Base-by-base conservation (phyloP, 2,113 vertebrate genomes). In the Bettongia penicillata region DNA sequence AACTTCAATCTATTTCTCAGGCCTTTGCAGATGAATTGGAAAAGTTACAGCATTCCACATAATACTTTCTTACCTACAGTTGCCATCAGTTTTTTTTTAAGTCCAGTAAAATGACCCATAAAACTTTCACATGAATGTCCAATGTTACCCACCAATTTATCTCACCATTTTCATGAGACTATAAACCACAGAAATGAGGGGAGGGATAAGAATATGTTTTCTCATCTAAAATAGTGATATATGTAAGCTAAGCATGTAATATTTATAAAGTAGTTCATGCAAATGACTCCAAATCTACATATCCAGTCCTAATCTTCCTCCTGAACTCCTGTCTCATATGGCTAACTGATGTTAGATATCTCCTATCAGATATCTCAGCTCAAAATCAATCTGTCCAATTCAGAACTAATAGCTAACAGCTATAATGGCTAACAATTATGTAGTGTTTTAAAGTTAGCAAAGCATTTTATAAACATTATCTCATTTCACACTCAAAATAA, bases 1-100 rank as follows among this genome's bases (percentile, higher is more conserved):
- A 93, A 52, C 52, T 37, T 10, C 47, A 89, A 55, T 90, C 52
- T 91, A 89, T 53, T 95, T 50, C 51, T 55, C 94, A 48, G 1
- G 90, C 50, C 77, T 90, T 96, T 94, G 94, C 31, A 96, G 93
- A 48, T 90, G 68, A 14, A 93, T 24, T 94, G 91, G 89, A 53
- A 0, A 93, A 94, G 43, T 91, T n/a, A 61, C 28, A 92, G 22
- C 90, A 61, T 91, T 26, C 91, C 90, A 91, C 90, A 90, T 4
- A 61, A 31, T 68, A 31, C 31, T 37, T 77, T 19, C 37, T 2
- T 92, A 53, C 28, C 2, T 90, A 50, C 12, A 77, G 68, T 28
- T 91, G 11, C 8, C n/a, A 93, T 43, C 28, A 92, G 52, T 90
- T n/a, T 16, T 77, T n/a, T 68, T 68, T 31, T 61, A 61, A 77